Conservation (phyloP, 2,797 vertebrate genomes). For the Gobio occitaniae region DNA sequence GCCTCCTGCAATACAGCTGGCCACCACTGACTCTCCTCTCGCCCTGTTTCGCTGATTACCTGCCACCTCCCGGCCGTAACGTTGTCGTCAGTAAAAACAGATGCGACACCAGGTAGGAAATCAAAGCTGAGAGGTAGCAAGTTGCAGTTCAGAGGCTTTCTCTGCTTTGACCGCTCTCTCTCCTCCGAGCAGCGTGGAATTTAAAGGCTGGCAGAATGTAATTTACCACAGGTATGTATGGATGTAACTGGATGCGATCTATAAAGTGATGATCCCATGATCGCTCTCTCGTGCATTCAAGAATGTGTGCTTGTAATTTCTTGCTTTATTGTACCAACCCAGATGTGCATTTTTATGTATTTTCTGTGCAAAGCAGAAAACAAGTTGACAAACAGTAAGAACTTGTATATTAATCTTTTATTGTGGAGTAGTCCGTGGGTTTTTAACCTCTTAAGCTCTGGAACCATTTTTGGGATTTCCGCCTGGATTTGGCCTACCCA, state of each 20-base stretch:
- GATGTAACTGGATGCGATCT: conserved; percentile 27
- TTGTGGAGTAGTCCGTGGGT: background rate
- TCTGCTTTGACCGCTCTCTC: background rate
- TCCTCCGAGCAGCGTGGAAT: conserved; percentile 27
- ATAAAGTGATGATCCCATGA: conserved; percentile 29
- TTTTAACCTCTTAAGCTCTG: background rate
- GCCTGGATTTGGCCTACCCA: no score
- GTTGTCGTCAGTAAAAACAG: conserved; percentile 44
- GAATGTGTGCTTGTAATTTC: conserved; percentile 18
- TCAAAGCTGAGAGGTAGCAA: conserved; percentile 31
- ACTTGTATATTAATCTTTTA: background rate
- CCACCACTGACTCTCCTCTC: conserved; percentile 2
- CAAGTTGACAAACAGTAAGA: background rate
- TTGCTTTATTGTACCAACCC: background rate
- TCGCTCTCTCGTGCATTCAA: background rate
- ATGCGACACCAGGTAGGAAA: conserved; percentile 24
- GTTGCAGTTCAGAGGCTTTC: conserved; percentile 35
- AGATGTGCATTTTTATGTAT: conserved; percentile 10
- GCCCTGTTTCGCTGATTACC: conserved; percentile 30
- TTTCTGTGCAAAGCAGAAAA: background rate
- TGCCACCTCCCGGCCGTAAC: conserved; percentile 28
- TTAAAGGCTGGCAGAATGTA: conserved; percentile 20
- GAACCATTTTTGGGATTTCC: no score
- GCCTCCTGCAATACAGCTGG: conserved; percentile 13
- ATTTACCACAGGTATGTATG: conserved; percentile 18